Conservation (phyloP, 2,113 vertebrate species). For the Scalopus aquaticus region DNA sequence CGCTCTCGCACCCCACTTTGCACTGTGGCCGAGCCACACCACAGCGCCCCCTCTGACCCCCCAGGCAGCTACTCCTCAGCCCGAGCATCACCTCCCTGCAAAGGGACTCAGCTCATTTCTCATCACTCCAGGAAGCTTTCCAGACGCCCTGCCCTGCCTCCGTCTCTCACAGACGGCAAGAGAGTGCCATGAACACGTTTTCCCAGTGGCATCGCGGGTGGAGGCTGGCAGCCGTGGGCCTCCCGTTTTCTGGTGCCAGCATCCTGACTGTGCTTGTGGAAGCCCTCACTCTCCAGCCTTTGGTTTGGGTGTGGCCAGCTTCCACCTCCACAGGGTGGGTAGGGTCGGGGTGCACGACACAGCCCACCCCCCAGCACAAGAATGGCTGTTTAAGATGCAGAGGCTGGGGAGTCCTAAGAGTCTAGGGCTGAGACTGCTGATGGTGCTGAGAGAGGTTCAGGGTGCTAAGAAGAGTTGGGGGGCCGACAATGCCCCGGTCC, state of each 20-base stretch:
- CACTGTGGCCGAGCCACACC: background rate
- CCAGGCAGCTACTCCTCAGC: background rate
- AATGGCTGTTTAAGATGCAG: background rate
- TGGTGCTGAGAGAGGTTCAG: background rate
- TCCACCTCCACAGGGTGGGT: background rate
- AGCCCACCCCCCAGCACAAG: background rate
- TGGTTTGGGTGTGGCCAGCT: background rate
- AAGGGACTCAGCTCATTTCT: background rate
- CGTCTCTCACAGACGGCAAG: background rate
- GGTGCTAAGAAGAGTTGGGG: background rate
- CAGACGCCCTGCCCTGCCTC: background rate
- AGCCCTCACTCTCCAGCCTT: background rate
- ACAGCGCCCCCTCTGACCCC: accelerated
- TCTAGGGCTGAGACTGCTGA: background rate
- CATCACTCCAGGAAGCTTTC: background rate
- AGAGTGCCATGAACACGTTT: background rate
- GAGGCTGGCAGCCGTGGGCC: no score
- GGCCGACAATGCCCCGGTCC: background rate
- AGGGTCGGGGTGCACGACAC: no score
- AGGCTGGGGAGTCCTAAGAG: background rate
- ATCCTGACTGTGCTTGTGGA: background rate
- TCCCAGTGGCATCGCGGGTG: background rate
- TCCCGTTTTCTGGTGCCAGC: background rate
- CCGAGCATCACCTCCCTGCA: background rate
- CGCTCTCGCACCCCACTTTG: no score